Evolutionary conservation across 1,140 invertebrate genomes (phyloP).

Genomic region (Zaprionus taronus): DNA sequence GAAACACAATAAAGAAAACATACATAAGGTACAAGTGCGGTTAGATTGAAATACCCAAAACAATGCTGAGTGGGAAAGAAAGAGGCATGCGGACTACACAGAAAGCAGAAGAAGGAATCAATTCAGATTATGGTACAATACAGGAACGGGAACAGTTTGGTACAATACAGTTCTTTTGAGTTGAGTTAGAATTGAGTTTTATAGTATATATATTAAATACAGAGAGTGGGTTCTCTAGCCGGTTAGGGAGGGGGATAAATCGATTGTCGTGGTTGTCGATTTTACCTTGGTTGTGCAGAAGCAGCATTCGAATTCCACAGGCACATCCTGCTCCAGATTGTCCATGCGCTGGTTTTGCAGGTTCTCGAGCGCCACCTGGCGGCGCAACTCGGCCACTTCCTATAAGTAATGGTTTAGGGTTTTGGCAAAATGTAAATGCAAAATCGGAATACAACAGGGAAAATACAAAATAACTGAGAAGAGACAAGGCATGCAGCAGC

Average conservation of each 20-base stretch:
- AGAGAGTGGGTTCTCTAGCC: not conserved
- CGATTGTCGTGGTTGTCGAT: conserved; percentile 42
- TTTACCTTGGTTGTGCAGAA: conserved; percentile 97
- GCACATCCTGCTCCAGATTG: conserved; percentile 91
- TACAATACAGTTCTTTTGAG: not conserved
- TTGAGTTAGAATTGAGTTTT: not conserved
- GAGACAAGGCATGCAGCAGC: conserved; percentile 1
- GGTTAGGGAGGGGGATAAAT: conserved; percentile 20
- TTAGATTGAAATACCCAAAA: conserved; percentile 21
- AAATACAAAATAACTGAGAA: conserved; percentile 27
- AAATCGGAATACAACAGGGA: conserved; percentile 47
- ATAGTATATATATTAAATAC: not conserved
- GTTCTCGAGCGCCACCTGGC: conserved; percentile 84
- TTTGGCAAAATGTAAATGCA: conserved; percentile 65
- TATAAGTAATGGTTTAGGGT: conserved; percentile 77
- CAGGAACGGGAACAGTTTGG: not conserved
- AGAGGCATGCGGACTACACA: conserved; percentile 40
- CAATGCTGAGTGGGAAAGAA: conserved; percentile 1
- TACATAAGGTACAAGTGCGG: conserved; percentile 32
- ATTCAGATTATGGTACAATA: conserved; percentile 1
- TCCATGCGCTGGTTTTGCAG: conserved; percentile 86
- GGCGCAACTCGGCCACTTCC: conserved; percentile 84
- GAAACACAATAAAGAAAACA: conserved; percentile 18
- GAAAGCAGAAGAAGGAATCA: conserved; percentile 31
- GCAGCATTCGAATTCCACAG: conserved; percentile 97